phyloP scores from a whole-genome alignment of 2,888 invertebrate species.

The Baccha elongata region DNA sequence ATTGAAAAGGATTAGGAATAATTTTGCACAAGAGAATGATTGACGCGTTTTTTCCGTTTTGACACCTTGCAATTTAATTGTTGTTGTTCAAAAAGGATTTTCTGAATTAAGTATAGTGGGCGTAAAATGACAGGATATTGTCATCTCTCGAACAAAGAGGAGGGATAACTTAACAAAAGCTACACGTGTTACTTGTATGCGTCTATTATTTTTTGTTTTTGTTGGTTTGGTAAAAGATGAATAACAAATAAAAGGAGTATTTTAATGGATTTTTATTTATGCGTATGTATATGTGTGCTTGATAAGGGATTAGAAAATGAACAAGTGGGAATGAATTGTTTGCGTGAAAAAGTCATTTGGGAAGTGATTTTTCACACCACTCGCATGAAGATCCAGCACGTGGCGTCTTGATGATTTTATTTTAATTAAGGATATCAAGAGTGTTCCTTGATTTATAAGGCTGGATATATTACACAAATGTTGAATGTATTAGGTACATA shows the following conservation, averaged over 20 bases:
- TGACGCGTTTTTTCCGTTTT: conserved; percentile 60
- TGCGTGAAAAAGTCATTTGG: conserved; percentile 16
- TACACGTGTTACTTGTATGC: conserved; percentile 8
- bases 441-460: not conserved
- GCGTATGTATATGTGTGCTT: too few species aligned
- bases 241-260: conserved; percentile 41
- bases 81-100: not conserved
- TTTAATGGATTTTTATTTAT: conserved; percentile 37
- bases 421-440: conserved; percentile 37
- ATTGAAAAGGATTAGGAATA: conserved; percentile 48
- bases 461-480: too few species aligned
- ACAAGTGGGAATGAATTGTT: conserved; percentile 23
- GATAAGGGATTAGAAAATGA: not conserved
- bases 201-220: conserved; percentile 29
- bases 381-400: not conserved
- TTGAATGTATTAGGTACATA: too few species aligned
- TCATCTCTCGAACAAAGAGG: not conserved
- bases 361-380: conserved; percentile 13
- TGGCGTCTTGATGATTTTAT: not conserved
- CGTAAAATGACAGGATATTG: conserved; percentile 26
- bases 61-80: conserved; percentile 56
- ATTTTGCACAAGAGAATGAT: conserved; percentile 48
- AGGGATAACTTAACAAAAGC: not conserved
- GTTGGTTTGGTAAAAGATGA: conserved; percentile 20
- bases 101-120: not conserved